A percentile compares a stretch with the other conserved stretches of the same genome.
Conservation (phyloP, 23 tunicate species). For the Clavelina lepadiformis region DNA sequence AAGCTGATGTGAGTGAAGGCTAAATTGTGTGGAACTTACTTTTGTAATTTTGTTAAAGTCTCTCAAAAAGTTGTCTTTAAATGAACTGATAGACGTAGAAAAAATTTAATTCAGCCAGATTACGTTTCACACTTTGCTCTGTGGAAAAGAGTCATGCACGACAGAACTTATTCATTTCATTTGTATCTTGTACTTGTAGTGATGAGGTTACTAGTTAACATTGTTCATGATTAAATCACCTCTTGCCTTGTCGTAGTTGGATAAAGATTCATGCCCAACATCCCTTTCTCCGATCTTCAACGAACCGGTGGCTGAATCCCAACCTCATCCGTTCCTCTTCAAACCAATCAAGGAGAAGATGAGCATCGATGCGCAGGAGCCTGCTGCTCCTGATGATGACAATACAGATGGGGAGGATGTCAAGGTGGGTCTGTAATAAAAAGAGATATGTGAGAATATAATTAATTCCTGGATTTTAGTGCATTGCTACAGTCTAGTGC, state of each 20-base stretch:
- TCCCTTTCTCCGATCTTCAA: conserved; percentile 20
- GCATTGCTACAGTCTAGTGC: neutral
- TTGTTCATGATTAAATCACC: neutral
- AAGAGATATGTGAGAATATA: neutral
- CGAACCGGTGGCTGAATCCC: conserved; percentile 13
- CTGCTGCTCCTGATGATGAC: conserved; percentile 9
- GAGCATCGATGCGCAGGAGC: conserved; percentile 13
- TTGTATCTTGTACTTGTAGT: neutral
- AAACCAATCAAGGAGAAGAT: conserved; percentile 82
- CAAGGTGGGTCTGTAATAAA: neutral
- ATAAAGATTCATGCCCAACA: conserved; percentile 4
- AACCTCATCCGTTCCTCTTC: conserved; percentile 67
- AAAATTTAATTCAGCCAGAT: no score
- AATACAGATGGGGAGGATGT: neutral
- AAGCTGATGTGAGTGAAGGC: conserved; percentile 31
- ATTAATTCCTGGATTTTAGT: neutral
- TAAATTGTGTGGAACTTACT: no score
- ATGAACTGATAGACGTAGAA: no score
- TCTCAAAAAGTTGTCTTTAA: no score
- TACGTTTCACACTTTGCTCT: neutral
- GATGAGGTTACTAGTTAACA: no score
- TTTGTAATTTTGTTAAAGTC: no score
- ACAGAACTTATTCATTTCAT: neutral
- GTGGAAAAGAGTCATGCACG: neutral
- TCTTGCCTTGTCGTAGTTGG: neutral